A percentile compares a stretch with the other conserved stretches of the same genome.
These are phyloP conservation scores for Pseudococcus viburni DNA, from an alignment of 2,888 invertebrate species.

Conservation along the genomic window DNA sequence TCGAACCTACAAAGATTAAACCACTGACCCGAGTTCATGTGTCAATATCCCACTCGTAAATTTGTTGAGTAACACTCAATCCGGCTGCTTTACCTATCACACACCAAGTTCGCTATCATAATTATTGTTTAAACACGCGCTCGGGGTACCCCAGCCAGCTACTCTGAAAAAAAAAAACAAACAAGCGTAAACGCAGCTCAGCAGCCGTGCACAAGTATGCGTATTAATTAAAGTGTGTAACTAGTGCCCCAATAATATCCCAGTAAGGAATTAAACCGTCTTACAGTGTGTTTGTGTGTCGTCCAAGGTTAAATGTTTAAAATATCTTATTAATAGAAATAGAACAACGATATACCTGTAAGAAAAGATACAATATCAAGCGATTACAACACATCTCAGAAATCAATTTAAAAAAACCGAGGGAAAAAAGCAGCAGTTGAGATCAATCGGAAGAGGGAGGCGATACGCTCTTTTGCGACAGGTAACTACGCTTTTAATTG, in stretches of 20 bases:
- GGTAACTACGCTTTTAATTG: conserved; percentile 50
- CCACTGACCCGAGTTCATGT: conserved; percentile 51
- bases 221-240: conserved; percentile 53
- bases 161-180: neutral
- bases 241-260: conserved; percentile 52
- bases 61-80: conserved; percentile 45
- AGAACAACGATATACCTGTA: conserved; percentile 32
- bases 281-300: conserved; percentile 14
- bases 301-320: conserved; percentile 52
- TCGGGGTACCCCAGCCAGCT: neutral
- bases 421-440: neutral
- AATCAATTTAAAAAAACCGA: conserved; percentile 2
- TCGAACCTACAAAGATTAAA: conserved; percentile 14
- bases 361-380: conserved; percentile 9
- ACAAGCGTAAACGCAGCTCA: conserved; percentile 1
- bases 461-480: conserved; percentile 50
- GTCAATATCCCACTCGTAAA: conserved; percentile 51
- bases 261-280: conserved; percentile 48
- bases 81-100: neutral
- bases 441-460: conserved; percentile 50
- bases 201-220: conserved; percentile 19
- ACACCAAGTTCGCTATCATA: conserved; percentile 27
- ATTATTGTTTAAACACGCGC: conserved; percentile 55
- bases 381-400: conserved; percentile 6
- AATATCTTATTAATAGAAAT: conserved; percentile 54